Conservation (phyloP, 2,888 invertebrate species). For the Stenichneumon culpator region DNA sequence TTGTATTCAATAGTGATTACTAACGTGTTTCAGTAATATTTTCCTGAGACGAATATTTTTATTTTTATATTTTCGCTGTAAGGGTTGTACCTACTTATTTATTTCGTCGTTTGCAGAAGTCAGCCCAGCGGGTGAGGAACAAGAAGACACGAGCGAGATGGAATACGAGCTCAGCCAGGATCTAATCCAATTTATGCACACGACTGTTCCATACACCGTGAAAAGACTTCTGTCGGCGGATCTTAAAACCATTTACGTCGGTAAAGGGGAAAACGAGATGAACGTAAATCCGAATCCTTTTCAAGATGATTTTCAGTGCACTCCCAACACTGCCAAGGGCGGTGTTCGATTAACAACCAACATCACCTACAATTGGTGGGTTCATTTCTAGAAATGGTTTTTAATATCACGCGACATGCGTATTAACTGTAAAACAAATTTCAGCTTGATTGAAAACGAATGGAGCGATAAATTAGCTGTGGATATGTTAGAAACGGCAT, state of each 20-base stretch:
- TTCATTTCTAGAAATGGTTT: conserved; percentile 74
- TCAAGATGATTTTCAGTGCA: conserved; percentile 87
- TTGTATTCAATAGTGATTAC: background rate
- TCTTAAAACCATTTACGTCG: conserved; percentile 90
- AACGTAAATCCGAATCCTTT: conserved; percentile 90
- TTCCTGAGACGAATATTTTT: no score
- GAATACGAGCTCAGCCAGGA: conserved; percentile 89
- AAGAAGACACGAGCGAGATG: conserved; percentile 76
- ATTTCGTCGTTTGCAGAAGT: conserved; percentile 66
- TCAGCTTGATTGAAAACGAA: conserved; percentile 89
- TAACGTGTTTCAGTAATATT: background rate
- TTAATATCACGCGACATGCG: background rate
- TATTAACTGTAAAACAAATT: conserved; percentile 28
- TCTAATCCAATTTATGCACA: conserved; percentile 91
- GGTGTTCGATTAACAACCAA: conserved; percentile 93
- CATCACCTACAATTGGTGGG: conserved; percentile 92
- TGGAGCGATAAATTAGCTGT: conserved; percentile 89
- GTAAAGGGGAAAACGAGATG: conserved; percentile 82
- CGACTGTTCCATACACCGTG: conserved; percentile 91
- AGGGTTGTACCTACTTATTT: background rate
- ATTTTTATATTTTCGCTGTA: background rate
- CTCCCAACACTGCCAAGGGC: conserved; percentile 90
- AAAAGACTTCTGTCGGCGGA: conserved; percentile 95
- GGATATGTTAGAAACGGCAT: conserved; percentile 88
- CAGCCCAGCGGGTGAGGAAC: conserved; percentile 29